Evolutionary conservation across 2,113 vertebrate genomes (phyloP), one percentile per base, ranked within the genome.

Genomic region (Apaloderma vittatum): DNA sequence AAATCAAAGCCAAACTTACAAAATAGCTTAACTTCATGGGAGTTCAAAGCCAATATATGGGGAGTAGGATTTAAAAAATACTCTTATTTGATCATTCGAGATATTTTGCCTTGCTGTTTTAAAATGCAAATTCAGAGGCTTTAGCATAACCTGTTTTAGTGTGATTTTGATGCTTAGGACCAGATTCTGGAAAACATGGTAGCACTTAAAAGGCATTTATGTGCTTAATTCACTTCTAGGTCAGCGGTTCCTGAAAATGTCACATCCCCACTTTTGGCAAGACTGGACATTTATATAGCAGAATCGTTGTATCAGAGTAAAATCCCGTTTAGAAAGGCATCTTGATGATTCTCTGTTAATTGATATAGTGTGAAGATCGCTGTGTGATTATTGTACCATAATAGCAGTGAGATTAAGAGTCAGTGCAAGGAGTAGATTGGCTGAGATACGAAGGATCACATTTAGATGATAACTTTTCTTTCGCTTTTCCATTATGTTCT

Each of bases 1-100:
- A 93, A 84, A 91, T 94, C 49, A 93, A 90, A 93, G 73, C 12
- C 85, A 61, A 76, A 73, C 40, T 66, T 83, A 36, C 36, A 79
- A 78, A 86, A 43, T 16, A 77, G 59, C 40, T 82, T 90, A 36
- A 83, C 30, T 90, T 71, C 40, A 57, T n/a, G 62, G 49, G 40
- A 87, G 17, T 80, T 88, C 66, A 93, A 93, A 79, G 67, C 16
- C 40, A 71, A 8, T 75, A 71, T 40, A 67, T 8, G 48, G 52
- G 34, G 34, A 78, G 37, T 48, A 54, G 32, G 16, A n/a, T 84
- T 90, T 49, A 1, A 74, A 88, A 91, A 88, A 32, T 3, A 12
- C 26, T 68, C 77, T 78, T 11, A 46, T 75, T 78, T 58, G 16
- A 62, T 82, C 15, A 43, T 73, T 79, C 58, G 36, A 91, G 10